Percentiles rank a stretch among this genome's conserved stretches.
Evolutionary conservation across 1,140 invertebrate species (phyloP).

Genomic region (Pachypeltis micranthus): DNA sequence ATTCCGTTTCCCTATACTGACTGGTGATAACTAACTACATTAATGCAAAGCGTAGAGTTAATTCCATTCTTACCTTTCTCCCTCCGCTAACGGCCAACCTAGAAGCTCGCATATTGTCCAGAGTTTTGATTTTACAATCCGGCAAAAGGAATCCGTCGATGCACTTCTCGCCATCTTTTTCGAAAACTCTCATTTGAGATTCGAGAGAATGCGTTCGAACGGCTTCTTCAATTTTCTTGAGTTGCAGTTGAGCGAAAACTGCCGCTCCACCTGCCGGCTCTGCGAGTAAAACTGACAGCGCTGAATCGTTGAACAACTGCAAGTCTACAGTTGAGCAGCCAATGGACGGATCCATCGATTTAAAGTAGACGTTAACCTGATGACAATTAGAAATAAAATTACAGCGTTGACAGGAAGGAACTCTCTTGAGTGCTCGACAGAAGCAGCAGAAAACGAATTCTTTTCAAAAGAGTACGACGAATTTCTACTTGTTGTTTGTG

Average conservation of each 20-base stretch:
- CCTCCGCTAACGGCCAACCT: slow-evolving; percentile 73
- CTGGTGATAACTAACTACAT: no score
- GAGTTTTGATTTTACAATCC: slow-evolving; percentile 38
- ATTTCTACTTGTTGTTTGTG: no score
- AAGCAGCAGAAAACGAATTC: no score
- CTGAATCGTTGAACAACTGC: slow-evolving; percentile 70
- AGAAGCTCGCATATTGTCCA: slow-evolving; percentile 61
- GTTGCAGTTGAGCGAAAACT: slow-evolving; percentile 52
- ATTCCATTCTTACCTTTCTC: slow-evolving; percentile 43
- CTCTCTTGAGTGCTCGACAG: no score
- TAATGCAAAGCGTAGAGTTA: no score
- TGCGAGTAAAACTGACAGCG: slow-evolving; percentile 59
- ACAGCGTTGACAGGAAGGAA: no score
- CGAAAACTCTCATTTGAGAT: background rate
- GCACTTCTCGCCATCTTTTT: slow-evolving; percentile 32
- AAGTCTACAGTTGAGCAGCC: slow-evolving; percentile 43
- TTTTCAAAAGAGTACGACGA: no score
- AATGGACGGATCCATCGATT: slow-evolving; percentile 26
- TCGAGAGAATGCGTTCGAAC: slow-evolving; percentile 20
- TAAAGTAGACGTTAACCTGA: slow-evolving; percentile 20
- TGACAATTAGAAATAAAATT: no score
- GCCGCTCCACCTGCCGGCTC: slow-evolving; percentile 41
- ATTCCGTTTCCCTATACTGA: no score
- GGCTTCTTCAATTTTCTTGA: slow-evolving; percentile 39
- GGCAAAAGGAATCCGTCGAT: slow-evolving; percentile 37